phyloP scores from a whole-genome alignment of 2,888 invertebrate genomes.

The Pherbina coryleti region DNA sequence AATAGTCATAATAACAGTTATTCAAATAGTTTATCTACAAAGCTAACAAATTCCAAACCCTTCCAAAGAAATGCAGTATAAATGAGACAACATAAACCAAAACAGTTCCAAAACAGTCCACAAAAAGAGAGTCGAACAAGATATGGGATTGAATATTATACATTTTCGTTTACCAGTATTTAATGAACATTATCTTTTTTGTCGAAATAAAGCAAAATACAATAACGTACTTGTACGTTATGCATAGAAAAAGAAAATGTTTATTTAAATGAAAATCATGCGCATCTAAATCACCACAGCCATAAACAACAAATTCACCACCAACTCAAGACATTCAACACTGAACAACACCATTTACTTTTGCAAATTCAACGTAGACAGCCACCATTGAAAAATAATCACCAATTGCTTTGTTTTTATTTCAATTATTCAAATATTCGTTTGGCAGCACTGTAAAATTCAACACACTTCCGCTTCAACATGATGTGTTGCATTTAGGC shows the following conservation, averaged over 20 bases:
- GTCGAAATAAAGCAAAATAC: constrained; percentile 35
- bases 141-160: constrained; percentile 71
- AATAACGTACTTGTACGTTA: neutral
- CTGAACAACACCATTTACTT: neutral
- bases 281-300: constrained; percentile 8
- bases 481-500: constrained; percentile 1
- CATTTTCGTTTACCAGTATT: constrained; percentile 71
- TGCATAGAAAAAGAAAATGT: constrained; percentile 57
- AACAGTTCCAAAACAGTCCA: constrained; percentile 43
- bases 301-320: constrained; percentile 5
- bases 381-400: neutral
- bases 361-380: neutral
- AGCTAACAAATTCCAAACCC: constrained; percentile 7
- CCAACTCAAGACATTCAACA: neutral
- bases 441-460: constrained; percentile 24
- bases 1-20: constrained; percentile 15
- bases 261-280: constrained; percentile 53
- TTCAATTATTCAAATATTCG: constrained; percentile 40
- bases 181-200: constrained; percentile 68
- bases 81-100: constrained; percentile 46
- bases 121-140: constrained; percentile 45
- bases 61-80: constrained; percentile 17
- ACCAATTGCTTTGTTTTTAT: neutral
- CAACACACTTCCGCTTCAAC: neutral
- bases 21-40: constrained; percentile 5